Percentiles rank a stretch among this genome's conserved stretches.
Conservation (phyloP, 2,113 vertebrate species). For the Leptodactylus fuscus region DNA sequence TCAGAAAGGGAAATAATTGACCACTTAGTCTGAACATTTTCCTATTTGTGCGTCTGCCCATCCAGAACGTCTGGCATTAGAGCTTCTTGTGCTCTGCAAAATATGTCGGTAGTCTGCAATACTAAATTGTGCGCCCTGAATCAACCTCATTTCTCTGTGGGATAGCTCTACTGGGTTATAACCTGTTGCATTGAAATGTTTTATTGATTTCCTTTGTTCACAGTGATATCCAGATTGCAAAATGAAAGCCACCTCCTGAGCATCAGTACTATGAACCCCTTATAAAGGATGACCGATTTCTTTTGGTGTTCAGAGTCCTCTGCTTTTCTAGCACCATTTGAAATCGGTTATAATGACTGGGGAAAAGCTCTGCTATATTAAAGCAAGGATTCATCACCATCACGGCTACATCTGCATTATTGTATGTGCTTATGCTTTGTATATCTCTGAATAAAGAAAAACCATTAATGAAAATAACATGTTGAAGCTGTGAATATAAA, state of each 20-base stretch:
- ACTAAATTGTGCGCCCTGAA: background rate
- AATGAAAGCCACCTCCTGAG: background rate
- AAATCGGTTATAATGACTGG: slow-evolving; percentile 99
- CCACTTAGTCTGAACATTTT: slow-evolving; percentile 18
- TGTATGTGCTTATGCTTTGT: background rate
- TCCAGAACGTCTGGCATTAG: background rate
- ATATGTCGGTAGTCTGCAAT: background rate
- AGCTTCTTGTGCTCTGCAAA: background rate
- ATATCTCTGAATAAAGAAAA: background rate
- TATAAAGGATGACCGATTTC: slow-evolving; percentile 98
- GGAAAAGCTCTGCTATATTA: slow-evolving; percentile 72
- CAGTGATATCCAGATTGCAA: background rate
- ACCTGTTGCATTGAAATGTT: background rate
- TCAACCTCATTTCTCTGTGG: background rate
- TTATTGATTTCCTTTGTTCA: background rate
- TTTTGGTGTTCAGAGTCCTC: slow-evolving; percentile 95
- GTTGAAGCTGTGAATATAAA: background rate
- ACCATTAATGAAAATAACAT: background rate
- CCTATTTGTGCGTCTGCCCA: slow-evolving; percentile 9
- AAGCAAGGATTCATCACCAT: background rate
- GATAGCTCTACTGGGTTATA: background rate
- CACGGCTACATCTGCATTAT: background rate
- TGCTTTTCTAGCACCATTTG: slow-evolving; percentile 99
- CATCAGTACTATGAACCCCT: slow-evolving; percentile 68
- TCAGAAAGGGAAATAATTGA: slow-evolving; percentile 11